Evolutionary conservation across 1,140 invertebrate genomes (phyloP).

Genomic region (Chironomus tepperi): DNA sequence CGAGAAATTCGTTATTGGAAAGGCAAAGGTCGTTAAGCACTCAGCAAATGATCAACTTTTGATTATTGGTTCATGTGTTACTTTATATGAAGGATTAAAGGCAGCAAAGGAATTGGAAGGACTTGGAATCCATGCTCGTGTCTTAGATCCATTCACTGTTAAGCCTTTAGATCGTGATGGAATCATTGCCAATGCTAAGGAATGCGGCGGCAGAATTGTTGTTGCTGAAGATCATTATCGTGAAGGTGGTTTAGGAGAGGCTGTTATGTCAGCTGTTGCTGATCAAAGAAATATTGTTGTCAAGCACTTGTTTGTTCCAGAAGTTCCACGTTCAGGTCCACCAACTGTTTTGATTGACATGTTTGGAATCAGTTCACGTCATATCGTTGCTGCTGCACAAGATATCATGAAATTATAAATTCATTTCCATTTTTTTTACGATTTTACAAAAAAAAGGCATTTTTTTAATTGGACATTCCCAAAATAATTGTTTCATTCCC

Average conservation of each 20-base stretch:
- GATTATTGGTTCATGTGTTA: slow-evolving; percentile 87
- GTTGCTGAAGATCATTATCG: slow-evolving; percentile 88
- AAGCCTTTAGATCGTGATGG: slow-evolving; percentile 84
- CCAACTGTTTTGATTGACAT: slow-evolving; percentile 72
- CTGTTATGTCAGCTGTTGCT: slow-evolving; percentile 74
- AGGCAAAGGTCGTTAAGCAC: slow-evolving; percentile 70
- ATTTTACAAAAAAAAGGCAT: no score
- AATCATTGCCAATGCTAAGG: slow-evolving; percentile 69
- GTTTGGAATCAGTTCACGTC: slow-evolving; percentile 78
- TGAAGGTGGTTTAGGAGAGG: slow-evolving; percentile 90
- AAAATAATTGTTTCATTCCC: no score
- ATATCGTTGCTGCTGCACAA: slow-evolving; percentile 64
- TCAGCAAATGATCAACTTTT: slow-evolving; percentile 68
- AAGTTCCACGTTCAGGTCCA: slow-evolving; percentile 86
- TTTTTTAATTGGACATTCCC: no score
- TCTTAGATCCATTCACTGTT: slow-evolving; percentile 91
- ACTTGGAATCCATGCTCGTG: slow-evolving; percentile 59
- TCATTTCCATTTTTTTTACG: neutral
- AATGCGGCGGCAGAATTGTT: slow-evolving; percentile 71
- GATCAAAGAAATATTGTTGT: slow-evolving; percentile 64
- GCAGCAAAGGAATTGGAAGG: slow-evolving; percentile 71
- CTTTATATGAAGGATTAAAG: slow-evolving; percentile 80
- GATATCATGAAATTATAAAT: slow-evolving; percentile 50
- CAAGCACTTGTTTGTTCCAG: slow-evolving; percentile 73
- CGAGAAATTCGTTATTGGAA: slow-evolving; percentile 71